phyloP scores from a whole-genome alignment of 2,888 invertebrate species.

The Drosophila flavopinicola region DNA sequence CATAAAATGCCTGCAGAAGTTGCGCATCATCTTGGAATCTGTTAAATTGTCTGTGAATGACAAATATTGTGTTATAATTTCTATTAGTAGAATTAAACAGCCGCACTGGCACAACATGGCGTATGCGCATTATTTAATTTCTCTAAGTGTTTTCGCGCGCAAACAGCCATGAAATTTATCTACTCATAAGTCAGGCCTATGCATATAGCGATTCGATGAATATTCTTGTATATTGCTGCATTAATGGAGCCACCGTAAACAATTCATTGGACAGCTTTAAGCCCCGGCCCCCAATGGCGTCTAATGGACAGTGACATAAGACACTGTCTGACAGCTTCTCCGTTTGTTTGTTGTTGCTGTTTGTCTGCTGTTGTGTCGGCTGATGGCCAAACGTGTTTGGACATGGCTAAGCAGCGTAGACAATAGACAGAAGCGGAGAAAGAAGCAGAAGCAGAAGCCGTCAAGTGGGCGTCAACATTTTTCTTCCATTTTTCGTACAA shows the following conservation, averaged over 20 bases:
- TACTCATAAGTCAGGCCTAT: constrained; percentile 25
- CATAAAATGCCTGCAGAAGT: constrained; percentile 60
- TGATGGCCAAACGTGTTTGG: constrained; percentile 71
- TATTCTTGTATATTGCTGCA: constrained; percentile 41
- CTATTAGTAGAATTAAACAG: constrained; percentile 75
- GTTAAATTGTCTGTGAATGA: constrained; percentile 79
- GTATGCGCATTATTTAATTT: constrained; percentile 76
- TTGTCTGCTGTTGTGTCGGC: constrained; percentile 41
- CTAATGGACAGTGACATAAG: constrained; percentile 76
- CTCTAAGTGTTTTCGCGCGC: constrained; percentile 64
- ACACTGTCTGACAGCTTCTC: constrained; percentile 62
- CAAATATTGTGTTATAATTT: constrained; percentile 78
- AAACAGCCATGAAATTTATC: constrained; percentile 59
- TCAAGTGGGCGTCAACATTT: constrained; percentile 63
- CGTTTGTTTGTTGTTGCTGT: constrained; percentile 32
- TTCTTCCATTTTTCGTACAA: constrained; percentile 36
- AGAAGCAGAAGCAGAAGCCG: constrained; percentile 18
- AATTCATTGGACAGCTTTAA: constrained; percentile 61
- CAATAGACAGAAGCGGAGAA: constrained; percentile 28
- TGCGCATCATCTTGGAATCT: constrained; percentile 56
- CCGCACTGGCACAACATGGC: constrained; percentile 53
- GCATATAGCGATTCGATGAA: constrained; percentile 40
- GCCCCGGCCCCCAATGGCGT: constrained; percentile 33
- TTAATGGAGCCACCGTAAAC: constrained; percentile 32
- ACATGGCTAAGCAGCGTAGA: constrained; percentile 64